A percentile compares a stretch with the other conserved stretches of the same genome.
Conservation (phyloP, 2,113 vertebrate genomes). For the Nyctereutes procyonoides region DNA sequence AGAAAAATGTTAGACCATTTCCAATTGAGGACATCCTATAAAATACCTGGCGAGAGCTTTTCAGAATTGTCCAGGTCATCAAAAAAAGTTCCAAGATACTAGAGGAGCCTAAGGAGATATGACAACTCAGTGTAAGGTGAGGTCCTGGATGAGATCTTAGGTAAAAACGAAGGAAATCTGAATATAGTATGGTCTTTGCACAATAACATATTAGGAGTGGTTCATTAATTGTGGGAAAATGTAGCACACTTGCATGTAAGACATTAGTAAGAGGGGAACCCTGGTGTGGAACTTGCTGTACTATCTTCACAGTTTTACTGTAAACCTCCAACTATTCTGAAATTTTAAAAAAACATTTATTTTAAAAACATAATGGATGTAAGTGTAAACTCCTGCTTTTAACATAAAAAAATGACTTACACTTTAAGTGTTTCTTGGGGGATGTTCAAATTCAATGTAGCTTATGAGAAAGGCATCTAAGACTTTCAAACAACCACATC, state of each 20-base stretch:
- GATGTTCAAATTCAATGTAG: neutral
- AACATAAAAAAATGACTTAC: neutral
- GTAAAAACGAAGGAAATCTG: neutral
- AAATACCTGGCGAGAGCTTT: neutral
- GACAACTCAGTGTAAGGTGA: neutral
- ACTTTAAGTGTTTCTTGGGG: neutral
- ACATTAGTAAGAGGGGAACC: neutral
- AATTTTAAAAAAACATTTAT: neutral
- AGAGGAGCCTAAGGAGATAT: neutral
- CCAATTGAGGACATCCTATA: neutral
- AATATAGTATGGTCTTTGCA: neutral
- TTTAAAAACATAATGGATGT: neutral
- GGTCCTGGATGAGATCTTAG: neutral
- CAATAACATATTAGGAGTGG: neutral
- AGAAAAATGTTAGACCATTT: neutral
- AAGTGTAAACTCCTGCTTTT: conserved; percentile 1
- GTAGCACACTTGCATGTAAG: neutral
- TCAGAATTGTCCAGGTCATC: neutral
- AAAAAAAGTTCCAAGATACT: neutral
- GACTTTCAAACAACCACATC: neutral
- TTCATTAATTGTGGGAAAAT: neutral
- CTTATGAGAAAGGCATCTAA: neutral
- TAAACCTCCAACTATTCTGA: conserved; percentile 31
- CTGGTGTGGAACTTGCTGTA: neutral
- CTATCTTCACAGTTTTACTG: neutral